phyloP scores from a whole-genome alignment of 2,797 vertebrate genomes.

The Ciconia nigra region DNA sequence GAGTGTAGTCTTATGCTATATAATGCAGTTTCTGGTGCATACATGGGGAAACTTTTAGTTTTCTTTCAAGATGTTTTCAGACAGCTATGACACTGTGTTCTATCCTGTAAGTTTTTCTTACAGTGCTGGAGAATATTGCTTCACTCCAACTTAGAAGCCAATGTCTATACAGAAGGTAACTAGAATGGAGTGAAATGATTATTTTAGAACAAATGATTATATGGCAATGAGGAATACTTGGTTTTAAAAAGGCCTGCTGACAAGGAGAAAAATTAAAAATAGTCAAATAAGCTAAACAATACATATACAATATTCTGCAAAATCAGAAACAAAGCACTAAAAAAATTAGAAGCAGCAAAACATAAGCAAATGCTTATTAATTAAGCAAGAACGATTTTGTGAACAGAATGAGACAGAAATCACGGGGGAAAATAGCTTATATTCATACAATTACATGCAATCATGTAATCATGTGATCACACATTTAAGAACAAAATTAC shows the following conservation, averaged over 20 bases:
- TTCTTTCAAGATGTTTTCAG: background rate
- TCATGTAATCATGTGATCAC: background rate
- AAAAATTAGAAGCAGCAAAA: background rate
- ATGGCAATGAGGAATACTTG: background rate
- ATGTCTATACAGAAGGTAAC: background rate
- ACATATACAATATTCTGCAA: background rate
- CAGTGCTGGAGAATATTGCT: background rate
- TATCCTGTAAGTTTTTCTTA: background rate
- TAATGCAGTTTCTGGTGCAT: background rate
- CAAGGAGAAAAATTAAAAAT: background rate
- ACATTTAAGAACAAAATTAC: background rate
- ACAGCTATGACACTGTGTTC: background rate
- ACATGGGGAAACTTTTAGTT: background rate
- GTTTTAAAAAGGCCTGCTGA: background rate
- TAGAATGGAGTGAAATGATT: background rate
- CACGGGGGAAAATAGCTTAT: background rate
- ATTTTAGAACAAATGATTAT: background rate
- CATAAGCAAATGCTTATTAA: background rate
- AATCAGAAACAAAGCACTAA: background rate
- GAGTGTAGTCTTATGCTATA: background rate
- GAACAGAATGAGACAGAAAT: background rate
- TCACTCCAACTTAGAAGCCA: background rate
- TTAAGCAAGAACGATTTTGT: background rate
- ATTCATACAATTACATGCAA: background rate
- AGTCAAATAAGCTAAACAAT: background rate